Evolutionary conservation across 2,113 vertebrate genomes (phyloP), one percentile per base, ranked within the genome.

Genomic region (cattle (Bos taurus)): DNA sequence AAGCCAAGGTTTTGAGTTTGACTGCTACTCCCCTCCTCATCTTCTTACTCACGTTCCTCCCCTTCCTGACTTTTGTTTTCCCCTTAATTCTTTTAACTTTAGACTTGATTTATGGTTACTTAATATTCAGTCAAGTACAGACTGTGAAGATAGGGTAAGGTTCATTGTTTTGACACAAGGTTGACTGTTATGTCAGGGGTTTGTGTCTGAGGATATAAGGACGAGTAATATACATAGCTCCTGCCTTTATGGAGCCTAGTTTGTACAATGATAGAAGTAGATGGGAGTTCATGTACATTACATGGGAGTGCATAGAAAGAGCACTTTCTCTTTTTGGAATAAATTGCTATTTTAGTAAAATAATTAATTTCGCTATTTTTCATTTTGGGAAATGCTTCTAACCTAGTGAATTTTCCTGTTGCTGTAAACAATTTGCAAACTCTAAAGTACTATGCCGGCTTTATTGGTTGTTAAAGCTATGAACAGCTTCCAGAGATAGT

Each of bases 381-480:
- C 19, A 1, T 93, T 97, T 90, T 67, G 21, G 56, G 7, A 0
- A 82, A 93, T 71, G 77, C 54, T 3, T 67, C 4, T 95, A 91
- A 86, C 67, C 74, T 77, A 90, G 5, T 88, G 81, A 57, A 74
- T 92, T 62, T 97, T 96, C 59, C 64, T 94, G 4, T 96, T 96
- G 71, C 89, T 88, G 52, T 89, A 97, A 97, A 88, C 57, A 71
- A 10, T 85, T 94, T 91, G 33, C n/a, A 94, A 74, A 74, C 40
- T 81, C 80, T 57, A 19, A 96, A 94, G 57, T 48, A 57, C 59
- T 71, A 23, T 11, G 15, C 36, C 74, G 87, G n/a, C 25, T 88
- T 92, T 88, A 91, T 91, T 88, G 94, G 59, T 96, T 97, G 84
- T 95, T 97, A 64, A 8, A 88, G 77, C 81, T 94, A 6, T 96